A percentile compares a stretch with the other conserved stretches of the same genome.
These are phyloP conservation scores for Tursiops truncatus DNA, from an alignment of 2,113 vertebrate genomes.

Conservation along the genomic window DNA sequence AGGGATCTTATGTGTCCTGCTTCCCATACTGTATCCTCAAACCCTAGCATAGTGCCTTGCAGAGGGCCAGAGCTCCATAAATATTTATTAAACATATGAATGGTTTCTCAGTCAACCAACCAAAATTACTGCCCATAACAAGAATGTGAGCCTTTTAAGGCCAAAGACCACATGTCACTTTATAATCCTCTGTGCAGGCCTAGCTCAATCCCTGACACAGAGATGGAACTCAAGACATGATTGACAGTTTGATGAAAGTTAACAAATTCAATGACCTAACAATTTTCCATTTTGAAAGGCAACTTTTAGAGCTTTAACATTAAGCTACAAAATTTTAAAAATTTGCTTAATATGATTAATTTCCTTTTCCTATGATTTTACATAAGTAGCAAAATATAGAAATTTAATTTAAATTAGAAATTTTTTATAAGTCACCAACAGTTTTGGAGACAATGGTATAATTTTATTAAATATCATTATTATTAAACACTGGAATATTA, in stretches of 20 bases:
- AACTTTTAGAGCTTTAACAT: neutral
- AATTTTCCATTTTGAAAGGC: conserved; percentile 28
- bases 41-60: neutral
- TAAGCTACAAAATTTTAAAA: neutral
- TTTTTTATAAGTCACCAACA: neutral
- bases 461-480: conserved; percentile 32
- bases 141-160: neutral
- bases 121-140: neutral
- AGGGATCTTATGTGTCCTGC: neutral
- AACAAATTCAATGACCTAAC: neutral
- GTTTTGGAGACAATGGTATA: neutral
- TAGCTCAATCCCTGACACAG: neutral
- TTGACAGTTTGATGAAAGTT: neutral
- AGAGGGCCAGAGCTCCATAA: neutral
- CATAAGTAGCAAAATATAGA: neutral
- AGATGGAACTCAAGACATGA: neutral
- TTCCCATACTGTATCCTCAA: neutral
- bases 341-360: neutral
- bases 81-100: neutral
- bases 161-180: neutral
- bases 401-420: conserved; percentile 30
- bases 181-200: neutral
- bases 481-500: neutral
- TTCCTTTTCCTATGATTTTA: neutral
- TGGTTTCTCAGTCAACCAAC: neutral